Evolutionary conservation across 1,140 invertebrate genomes (phyloP).

Genomic region (Pseudomyrmex sp.): DNA sequence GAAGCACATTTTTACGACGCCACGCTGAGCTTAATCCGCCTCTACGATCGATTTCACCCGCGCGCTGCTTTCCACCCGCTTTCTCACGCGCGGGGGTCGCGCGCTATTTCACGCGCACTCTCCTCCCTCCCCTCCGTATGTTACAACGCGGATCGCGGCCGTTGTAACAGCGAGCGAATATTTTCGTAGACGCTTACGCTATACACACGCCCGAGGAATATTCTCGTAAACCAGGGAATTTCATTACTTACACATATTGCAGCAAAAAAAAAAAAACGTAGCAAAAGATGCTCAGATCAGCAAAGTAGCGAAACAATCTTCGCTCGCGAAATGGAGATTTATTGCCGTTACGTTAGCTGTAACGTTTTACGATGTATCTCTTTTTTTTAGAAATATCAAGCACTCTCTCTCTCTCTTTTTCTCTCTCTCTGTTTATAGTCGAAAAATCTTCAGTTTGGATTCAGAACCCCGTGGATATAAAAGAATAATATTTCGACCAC

Average conservation of each 20-base stretch:
- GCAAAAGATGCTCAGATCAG: slow-evolving; percentile 21
- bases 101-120: slow-evolving; percentile 15
- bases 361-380: not conserved
- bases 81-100: slow-evolving; percentile 37
- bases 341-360: not conserved
- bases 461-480: not conserved
- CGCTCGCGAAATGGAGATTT: not conserved
- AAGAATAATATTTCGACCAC: not conserved
- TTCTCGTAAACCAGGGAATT: slow-evolving; percentile 32
- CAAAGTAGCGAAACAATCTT: not conserved
- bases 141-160: slow-evolving; percentile 12
- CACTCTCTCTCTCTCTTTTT: too few relatives aligned
- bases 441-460: slow-evolving; percentile 8
- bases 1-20: slow-evolving; percentile 70
- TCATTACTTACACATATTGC: slow-evolving; percentile 23
- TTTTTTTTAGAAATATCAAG: not conserved
- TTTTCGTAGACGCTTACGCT: slow-evolving; percentile 39
- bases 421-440: not conserved
- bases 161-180: slow-evolving; percentile 42
- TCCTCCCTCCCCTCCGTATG: not conserved
- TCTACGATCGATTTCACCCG: slow-evolving; percentile 65
- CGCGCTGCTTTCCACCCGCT: slow-evolving; percentile 10
- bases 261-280: not conserved
- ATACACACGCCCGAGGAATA: not conserved
- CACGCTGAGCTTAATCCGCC: slow-evolving; percentile 69